These are phyloP conservation scores for Melanostoma mellinum DNA, from an alignment of 2,888 invertebrate species.

Conservation along the genomic window DNA sequence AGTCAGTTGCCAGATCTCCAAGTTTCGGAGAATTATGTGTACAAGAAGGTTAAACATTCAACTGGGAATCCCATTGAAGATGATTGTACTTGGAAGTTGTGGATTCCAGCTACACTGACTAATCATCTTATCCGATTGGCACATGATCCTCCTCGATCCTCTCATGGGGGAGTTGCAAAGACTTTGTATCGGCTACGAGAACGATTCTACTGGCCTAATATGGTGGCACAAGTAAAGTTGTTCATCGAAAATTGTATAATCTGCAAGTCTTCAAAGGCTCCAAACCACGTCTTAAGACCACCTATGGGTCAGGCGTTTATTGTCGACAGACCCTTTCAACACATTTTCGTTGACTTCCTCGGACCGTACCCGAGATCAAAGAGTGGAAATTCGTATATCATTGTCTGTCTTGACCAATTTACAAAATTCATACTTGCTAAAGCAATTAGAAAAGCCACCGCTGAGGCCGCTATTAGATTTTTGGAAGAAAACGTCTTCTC, in stretches of 20 bases:
- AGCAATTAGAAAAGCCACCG: neutral
- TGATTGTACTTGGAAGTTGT: slow-evolving; percentile 5
- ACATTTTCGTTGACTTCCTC: neutral
- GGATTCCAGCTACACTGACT: too few species aligned
- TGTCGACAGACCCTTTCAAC: slow-evolving; percentile 8
- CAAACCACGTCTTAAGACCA: slow-evolving; percentile 3
- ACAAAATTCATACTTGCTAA: slow-evolving; percentile 4
- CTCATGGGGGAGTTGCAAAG: slow-evolving; percentile 11
- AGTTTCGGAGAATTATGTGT: slow-evolving; percentile 14
- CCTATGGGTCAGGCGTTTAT: slow-evolving; percentile 4
- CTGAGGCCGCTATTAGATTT: neutral
- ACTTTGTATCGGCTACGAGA: slow-evolving; percentile 8
- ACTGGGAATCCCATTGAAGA: slow-evolving; percentile 12
- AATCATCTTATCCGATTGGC: too few species aligned
- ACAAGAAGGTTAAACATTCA: slow-evolving; percentile 16
- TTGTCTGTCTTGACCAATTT: neutral
- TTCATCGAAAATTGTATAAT: neutral
- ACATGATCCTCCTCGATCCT: slow-evolving; percentile 8
- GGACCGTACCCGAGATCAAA: neutral
- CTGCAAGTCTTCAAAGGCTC: neutral
- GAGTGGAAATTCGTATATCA: slow-evolving; percentile 1
- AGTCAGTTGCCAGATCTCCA: slow-evolving; percentile 12
- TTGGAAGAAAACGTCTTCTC: too few species aligned
- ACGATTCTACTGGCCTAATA: slow-evolving; percentile 4
- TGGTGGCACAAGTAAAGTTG: slow-evolving; percentile 1